phyloP scores from a whole-genome alignment of 2,797 vertebrate species.

The Thripadectes ignobilis region DNA sequence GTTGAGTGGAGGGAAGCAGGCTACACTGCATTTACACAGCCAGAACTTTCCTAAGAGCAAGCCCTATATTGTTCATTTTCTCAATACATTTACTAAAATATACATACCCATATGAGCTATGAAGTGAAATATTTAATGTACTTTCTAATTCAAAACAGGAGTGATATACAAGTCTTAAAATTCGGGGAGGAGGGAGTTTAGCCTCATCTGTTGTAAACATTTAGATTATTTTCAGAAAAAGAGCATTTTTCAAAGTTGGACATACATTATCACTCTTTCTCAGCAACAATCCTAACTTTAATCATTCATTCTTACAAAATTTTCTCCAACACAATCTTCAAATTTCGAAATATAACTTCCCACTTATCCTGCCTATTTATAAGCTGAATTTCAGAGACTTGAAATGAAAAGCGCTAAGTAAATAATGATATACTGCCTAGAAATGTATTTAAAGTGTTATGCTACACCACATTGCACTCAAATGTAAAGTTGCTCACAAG shows the following conservation, averaged over 20 bases:
- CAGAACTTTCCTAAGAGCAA: neutral
- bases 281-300: neutral
- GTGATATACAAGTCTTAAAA: neutral
- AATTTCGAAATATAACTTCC: neutral
- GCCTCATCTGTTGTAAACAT: accelerated
- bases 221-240: neutral
- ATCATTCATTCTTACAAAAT: neutral
- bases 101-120: neutral
- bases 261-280: neutral
- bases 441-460: neutral
- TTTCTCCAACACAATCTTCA: neutral
- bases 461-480: neutral
- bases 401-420: neutral
- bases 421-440: neutral
- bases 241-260: neutral
- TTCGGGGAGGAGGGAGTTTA: neutral
- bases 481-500: neutral
- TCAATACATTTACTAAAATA: neutral
- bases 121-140: neutral
- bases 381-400: neutral
- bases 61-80: neutral
- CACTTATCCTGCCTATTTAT: neutral
- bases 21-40: neutral
- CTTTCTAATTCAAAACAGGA: neutral
- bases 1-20: neutral